Base-by-base conservation (phyloP, 1,140 invertebrate genomes). In the Anastrepha obliqua region DNA sequence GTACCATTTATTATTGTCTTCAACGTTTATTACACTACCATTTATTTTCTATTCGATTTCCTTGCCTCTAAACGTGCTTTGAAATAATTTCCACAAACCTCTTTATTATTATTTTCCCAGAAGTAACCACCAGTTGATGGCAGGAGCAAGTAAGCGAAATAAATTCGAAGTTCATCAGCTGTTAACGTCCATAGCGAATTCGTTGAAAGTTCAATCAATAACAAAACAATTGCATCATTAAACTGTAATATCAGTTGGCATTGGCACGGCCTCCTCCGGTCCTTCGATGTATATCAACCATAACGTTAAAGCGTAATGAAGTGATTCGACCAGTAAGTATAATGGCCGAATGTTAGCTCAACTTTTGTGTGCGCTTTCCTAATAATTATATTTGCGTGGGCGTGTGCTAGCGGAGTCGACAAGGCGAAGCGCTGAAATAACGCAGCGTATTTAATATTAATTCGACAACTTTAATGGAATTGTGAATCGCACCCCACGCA, bases 141-240 rank as follows among this genome's bases (percentile, higher is more conserved):
- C 29, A 29, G 29, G 29, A 29, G 29, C 29, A 67, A 67, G 39
- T 9, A 11, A 47, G 67, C 3, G 67, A 67, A 67, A 67, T 13
- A 20, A 39, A 3, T n/a, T 9, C 64, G 11, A 42, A 42, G 70
- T 44, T 8, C 44, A 47, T 74, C 47, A n/a, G 20, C 15, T 81
- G 44, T 29, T 17, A 3, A 47, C 7, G 47, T 81, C 74, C 15
- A 81, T 58, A 55, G 74, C 74, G 17, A 81, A 51, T 81, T 7
- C 47, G 47, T 42, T 47, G 44, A 81, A 17, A 81, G 51, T 81
- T 81, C 74, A 81, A 81, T 29, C 74, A 81, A 81, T 81, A 81
- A 81, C 13, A 81, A 55, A 81, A 81, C 47, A 81, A 81, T 81
- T 81, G 74, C 74, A 81, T 81, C 74, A 81, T 51, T 81, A 81